Conservation (phyloP, 2,113 vertebrate genomes). For the Calidris pygmaea region DNA sequence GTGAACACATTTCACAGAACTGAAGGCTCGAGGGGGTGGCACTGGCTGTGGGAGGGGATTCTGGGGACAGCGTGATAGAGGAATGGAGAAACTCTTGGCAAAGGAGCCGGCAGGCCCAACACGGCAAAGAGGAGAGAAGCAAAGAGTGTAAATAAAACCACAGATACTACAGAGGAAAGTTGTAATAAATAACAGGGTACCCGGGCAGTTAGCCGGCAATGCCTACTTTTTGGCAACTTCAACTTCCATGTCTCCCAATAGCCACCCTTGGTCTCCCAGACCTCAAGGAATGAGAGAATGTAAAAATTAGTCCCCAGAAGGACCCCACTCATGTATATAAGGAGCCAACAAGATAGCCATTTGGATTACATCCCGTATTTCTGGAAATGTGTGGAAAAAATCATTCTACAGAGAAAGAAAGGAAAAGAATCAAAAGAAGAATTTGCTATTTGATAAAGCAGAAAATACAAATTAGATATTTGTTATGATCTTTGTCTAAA, state of each 20-base stretch:
- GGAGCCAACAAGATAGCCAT: background rate
- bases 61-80: background rate
- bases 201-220: background rate
- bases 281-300: background rate
- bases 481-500: background rate
- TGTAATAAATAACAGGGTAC: background rate
- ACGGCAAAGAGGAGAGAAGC: background rate
- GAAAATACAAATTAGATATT: background rate
- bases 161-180: background rate
- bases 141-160: background rate
- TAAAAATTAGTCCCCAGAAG: background rate
- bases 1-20: too few relatives aligned
- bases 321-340: background rate
- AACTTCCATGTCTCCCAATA: background rate
- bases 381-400: background rate
- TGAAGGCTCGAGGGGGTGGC: accelerated
- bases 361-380: background rate
- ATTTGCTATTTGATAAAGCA: background rate
- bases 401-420: background rate
- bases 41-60: accelerated
- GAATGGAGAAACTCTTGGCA: background rate
- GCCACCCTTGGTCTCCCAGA: background rate
- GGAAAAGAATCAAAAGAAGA: background rate
- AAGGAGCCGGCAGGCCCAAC: background rate
- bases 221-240: background rate